Percentiles rank a stretch among this genome's conserved stretches.
phyloP scores from a whole-genome alignment of 2,113 vertebrate species.

The Ciconia stormi region DNA sequence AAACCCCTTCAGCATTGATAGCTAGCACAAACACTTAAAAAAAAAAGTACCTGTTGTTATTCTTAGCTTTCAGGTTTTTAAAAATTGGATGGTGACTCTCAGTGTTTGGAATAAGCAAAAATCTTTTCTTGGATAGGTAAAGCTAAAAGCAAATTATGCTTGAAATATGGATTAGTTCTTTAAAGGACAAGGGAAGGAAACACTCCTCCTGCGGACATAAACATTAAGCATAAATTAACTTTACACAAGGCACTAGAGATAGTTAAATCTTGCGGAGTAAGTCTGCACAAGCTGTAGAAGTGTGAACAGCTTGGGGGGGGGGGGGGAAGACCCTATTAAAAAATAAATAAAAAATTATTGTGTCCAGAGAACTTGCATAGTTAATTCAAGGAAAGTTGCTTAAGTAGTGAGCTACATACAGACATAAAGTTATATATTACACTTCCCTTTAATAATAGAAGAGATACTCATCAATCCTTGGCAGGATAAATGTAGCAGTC shows the following conservation, averaged over 20 bases:
- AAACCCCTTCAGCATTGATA: background rate
- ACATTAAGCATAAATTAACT: background rate
- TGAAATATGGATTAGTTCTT: background rate
- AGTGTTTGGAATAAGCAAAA: background rate
- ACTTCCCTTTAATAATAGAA: background rate
- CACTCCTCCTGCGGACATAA: background rate
- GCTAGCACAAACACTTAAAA: background rate
- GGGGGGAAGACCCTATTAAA: background rate
- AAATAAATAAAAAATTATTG: background rate
- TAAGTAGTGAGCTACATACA: background rate
- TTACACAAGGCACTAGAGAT: background rate
- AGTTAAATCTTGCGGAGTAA: fast-evolving
- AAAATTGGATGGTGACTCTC: background rate
- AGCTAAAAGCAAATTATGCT: background rate
- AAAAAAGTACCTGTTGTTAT: background rate
- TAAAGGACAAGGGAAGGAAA: background rate
- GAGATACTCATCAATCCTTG: background rate
- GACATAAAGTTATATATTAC: background rate
- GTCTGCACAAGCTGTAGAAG: background rate
- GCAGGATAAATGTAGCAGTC: background rate
- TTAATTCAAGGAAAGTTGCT: background rate
- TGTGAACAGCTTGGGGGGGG: background rate
- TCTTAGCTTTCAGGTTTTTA: background rate
- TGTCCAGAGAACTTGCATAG: background rate
- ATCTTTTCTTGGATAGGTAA: background rate